These are phyloP conservation scores for Alaudala cheleensis DNA, from an alignment of 2,113 vertebrate genomes.

Conservation along the genomic window DNA sequence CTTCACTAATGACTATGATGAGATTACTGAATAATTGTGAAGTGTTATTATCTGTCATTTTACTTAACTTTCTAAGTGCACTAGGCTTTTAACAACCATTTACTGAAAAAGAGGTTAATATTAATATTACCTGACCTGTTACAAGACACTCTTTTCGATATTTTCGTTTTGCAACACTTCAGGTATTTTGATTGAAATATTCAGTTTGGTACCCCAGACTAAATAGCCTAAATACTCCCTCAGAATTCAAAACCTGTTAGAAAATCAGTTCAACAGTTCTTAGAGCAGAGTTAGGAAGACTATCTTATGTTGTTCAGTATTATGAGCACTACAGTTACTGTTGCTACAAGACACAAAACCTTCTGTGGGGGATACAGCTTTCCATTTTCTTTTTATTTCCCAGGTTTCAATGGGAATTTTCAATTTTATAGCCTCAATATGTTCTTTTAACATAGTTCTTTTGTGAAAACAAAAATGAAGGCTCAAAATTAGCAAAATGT, in stretches of 20 bases:
- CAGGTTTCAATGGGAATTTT: background rate
- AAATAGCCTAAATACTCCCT: background rate
- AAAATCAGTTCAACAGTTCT: background rate
- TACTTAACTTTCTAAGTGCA: background rate
- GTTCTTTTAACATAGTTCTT: background rate
- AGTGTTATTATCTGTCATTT: background rate
- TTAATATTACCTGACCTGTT: background rate
- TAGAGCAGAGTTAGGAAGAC: background rate
- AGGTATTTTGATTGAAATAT: background rate
- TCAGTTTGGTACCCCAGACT: background rate
- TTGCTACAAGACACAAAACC: background rate
- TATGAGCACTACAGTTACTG: background rate
- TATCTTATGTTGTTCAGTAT: fast-evolving
- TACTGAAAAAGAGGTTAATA: background rate
- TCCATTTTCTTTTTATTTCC: background rate
- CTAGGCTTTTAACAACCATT: background rate
- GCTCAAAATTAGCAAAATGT: background rate
- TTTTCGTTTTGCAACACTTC: background rate
- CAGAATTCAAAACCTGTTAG: background rate
- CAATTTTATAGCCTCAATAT: background rate
- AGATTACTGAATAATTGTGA: background rate
- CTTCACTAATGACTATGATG: background rate
- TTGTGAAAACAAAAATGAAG: background rate
- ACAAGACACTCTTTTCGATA: background rate
- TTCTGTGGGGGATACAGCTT: background rate